phyloP scores from a whole-genome alignment of 2,888 invertebrate species.

The Troglohyphantes excavatus region DNA sequence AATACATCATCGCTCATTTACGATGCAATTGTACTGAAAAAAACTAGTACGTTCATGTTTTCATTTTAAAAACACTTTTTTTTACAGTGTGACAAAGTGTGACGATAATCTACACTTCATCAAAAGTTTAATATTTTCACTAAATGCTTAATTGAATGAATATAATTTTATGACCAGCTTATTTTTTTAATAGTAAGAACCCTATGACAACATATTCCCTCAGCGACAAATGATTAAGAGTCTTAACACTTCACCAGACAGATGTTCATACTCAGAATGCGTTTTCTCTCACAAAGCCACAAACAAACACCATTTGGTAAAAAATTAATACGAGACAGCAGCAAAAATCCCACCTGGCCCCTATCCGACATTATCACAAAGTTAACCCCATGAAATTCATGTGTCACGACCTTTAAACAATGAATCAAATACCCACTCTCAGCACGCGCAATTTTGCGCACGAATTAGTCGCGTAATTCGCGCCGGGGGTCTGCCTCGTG shows the following conservation, averaged over 20 bases:
- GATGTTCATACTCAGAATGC: not conserved
- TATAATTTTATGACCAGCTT: too few species aligned
- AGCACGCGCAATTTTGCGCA: conserved; percentile 48
- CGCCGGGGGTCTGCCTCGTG: conserved; percentile 4
- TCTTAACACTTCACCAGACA: not conserved
- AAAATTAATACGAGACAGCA: not conserved
- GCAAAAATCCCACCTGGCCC: conserved; percentile 27
- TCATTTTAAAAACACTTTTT: too few species aligned
- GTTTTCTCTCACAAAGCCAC: not conserved
- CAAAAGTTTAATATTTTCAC: too few species aligned
- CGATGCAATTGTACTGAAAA: too few species aligned
- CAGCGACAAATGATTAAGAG: too few species aligned
- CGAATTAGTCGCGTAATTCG: conserved; percentile 52
- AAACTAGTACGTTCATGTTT: too few species aligned
- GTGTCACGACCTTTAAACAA: conserved; percentile 70
- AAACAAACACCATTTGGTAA: not conserved
- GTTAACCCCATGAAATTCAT: not conserved
- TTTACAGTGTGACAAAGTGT: too few species aligned
- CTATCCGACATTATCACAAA: conserved; percentile 15
- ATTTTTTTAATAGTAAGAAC: too few species aligned
- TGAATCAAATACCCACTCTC: conserved; percentile 31
- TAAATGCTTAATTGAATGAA: too few species aligned
- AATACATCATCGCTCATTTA: too few species aligned
- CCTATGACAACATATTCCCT: too few species aligned
- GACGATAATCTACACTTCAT: too few species aligned